These are phyloP conservation scores for Volucella inanis DNA, from an alignment of 2,888 invertebrate genomes.

Conservation along the genomic window DNA sequence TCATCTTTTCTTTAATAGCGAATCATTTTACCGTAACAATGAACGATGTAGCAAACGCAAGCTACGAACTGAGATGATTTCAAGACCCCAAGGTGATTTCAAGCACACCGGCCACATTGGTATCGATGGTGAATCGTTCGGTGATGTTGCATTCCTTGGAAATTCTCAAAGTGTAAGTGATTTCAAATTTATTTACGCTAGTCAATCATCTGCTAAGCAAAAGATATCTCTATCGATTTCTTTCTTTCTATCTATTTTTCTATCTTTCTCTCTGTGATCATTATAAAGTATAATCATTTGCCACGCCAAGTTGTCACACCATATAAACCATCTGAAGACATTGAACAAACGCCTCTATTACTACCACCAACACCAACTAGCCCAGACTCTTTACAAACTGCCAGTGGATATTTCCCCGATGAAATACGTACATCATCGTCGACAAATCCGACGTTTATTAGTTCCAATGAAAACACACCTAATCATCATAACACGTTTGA, in stretches of 20 bases:
- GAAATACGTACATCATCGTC: constrained; percentile 79
- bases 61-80: constrained; percentile 96
- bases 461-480: constrained; percentile 82
- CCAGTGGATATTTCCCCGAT: constrained; percentile 83
- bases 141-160: constrained; percentile 90
- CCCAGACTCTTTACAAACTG: constrained; percentile 83
- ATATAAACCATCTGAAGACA: constrained; percentile 93
- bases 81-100: constrained; percentile 97
- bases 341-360: constrained; percentile 88
- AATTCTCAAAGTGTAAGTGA: constrained; percentile 82
- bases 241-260: neutral
- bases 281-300: constrained; percentile 87
- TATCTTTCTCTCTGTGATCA: constrained; percentile 9
- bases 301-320: constrained; percentile 95
- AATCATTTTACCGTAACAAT: constrained; percentile 86
- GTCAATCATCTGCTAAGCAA: neutral
- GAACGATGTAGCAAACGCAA: constrained; percentile 86
- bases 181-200: neutral
- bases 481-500: constrained; percentile 79
- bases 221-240: neutral
- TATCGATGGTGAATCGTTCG: constrained; percentile 97
- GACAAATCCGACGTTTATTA: constrained; percentile 82
- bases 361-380: constrained; percentile 84
- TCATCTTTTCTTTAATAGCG: constrained; percentile 79
- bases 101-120: constrained; percentile 98